Evolutionary conservation across 53 echinoderm and acorn worm genomes (phyloP).

Genomic region (Pentamera pediparva): DNA sequence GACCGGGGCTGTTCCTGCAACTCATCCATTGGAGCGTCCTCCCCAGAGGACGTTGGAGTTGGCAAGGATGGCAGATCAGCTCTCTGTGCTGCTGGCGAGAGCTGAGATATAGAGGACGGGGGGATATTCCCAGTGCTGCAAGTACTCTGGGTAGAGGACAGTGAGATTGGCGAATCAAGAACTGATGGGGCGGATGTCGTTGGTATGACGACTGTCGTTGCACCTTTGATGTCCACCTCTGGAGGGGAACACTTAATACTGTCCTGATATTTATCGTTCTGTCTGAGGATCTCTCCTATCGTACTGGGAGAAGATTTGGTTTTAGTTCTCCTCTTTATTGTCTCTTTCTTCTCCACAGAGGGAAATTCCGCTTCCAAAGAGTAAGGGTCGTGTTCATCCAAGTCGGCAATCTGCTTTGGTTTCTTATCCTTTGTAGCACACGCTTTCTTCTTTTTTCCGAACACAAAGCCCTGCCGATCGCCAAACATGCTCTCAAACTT

Average conservation of each 20-base stretch:
- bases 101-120: slow-evolving; percentile 5
- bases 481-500: slow-evolving; percentile 33
- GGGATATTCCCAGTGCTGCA: slow-evolving; percentile 25
- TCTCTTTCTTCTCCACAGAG: slow-evolving; percentile 3
- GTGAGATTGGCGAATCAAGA: slow-evolving; percentile 22
- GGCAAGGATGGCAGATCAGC: slow-evolving; percentile 1
- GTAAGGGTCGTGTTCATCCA: slow-evolving; percentile 21
- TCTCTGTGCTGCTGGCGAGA: slow-evolving; percentile 17
- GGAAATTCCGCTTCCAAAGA: slow-evolving; percentile 28
- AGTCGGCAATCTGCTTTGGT: background rate
- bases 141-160: slow-evolving; percentile 21
- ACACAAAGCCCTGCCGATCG: slow-evolving; percentile 24
- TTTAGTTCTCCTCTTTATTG: background rate
- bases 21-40: background rate
- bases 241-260: slow-evolving; percentile 13
- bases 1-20: too few species aligned
- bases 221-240: background rate
- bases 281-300: background rate
- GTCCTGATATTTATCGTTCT: background rate
- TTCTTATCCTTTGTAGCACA: slow-evolving; percentile 26
- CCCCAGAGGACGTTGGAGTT: slow-evolving; percentile 23
- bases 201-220: background rate
- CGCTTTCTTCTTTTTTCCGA: slow-evolving; percentile 26
- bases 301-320: background rate
- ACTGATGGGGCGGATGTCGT: slow-evolving; percentile 6